Base-by-base conservation (phyloP, 1,140 invertebrate species). In the Eupristina koningsbergeri region DNA sequence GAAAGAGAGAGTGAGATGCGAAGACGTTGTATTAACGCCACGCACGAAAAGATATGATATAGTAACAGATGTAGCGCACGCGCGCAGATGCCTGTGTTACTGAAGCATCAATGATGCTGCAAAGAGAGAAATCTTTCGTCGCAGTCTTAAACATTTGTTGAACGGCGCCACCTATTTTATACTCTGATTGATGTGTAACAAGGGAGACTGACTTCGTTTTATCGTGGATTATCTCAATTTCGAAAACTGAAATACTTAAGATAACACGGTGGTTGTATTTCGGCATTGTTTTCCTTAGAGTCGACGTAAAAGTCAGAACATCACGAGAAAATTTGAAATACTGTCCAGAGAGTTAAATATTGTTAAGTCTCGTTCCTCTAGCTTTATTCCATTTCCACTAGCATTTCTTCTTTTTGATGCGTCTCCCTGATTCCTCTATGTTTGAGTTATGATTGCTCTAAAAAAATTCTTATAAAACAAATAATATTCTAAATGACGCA, bases 1-100 rank as follows among this genome's bases (percentile, higher is more conserved):
- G n/a, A 53, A 67, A 61, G 71, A 81, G 75, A 67, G 39, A 79
- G 64, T 64, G 39, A 58, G 22, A 71, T 31, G n/a, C n/a, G 45
- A 71, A 45, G 47, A 47, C 79, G 71, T 73, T 73, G 58, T 78
- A 34, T 67, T 67, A 67, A 67, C 36, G 19, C 31, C 34, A 15
- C 64, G 36, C 64, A 22, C 1, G 15, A 13, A 15, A 17, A 67
- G 34, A 36, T 15, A n/a, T n/a, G n/a, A n/a, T n/a, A 67, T 67
- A 34, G 34, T 67, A 36, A 0, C 64, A 67, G 34, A 67, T 67
- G 22, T 67, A 67, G 17, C 34, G 31, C 64, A 67, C 64, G 64
- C 34, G 13, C 17, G 29, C 29, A 67, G 34, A 36, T 75, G 8
- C 26, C 22, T 45, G n/a, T 9, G 13, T 29, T 13, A 19, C 34